A percentile compares a stretch with the other conserved stretches of the same genome.
Evolutionary conservation across 2,113 vertebrate genomes (phyloP).

Genomic region (Malurus alboscapulatus): DNA sequence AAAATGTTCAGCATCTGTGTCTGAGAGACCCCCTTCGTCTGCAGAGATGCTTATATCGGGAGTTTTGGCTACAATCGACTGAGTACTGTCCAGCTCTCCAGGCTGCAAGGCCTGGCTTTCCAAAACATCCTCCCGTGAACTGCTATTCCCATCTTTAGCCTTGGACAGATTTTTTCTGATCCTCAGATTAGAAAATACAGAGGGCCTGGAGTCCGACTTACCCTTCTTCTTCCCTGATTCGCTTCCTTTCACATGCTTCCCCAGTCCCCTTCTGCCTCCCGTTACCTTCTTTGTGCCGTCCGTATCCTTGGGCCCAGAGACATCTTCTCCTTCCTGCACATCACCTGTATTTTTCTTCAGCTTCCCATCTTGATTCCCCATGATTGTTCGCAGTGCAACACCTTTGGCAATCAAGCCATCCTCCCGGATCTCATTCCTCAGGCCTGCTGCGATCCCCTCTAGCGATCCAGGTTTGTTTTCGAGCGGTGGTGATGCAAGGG

Average conservation of each 20-base stretch:
- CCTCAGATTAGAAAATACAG: slow-evolving; percentile 92
- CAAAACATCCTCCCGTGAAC: slow-evolving; percentile 88
- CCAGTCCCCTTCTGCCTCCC: slow-evolving; percentile 81
- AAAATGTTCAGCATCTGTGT: slow-evolving; percentile 77
- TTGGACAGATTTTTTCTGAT: slow-evolving; percentile 88
- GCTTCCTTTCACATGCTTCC: slow-evolving; percentile 80
- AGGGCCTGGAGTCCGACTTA: slow-evolving; percentile 86
- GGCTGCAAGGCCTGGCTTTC: slow-evolving; percentile 76
- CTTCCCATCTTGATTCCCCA: slow-evolving; percentile 98
- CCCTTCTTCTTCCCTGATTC: slow-evolving; percentile 84
- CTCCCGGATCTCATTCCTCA: slow-evolving; percentile 1
- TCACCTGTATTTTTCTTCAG: slow-evolving; percentile 82
- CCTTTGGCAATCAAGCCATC: slow-evolving; percentile 81
- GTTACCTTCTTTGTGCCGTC: slow-evolving; percentile 85
- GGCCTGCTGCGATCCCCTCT: slow-evolving; percentile 52
- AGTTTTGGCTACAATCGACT: slow-evolving; percentile 81
- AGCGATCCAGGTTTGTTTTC: slow-evolving; percentile 68
- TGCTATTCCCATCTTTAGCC: slow-evolving; percentile 79
- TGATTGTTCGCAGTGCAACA: slow-evolving; percentile 72
- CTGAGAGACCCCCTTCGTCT: slow-evolving; percentile 88
- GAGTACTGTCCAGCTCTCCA: slow-evolving; percentile 84
- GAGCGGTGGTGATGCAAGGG: slow-evolving; percentile 72
- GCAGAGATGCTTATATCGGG: slow-evolving; percentile 88
- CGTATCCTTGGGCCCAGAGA: slow-evolving; percentile 78
- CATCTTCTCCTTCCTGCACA: slow-evolving; percentile 81